Conservation (phyloP, 2,888 invertebrate species). For the Tetramorium bicarinatum region DNA sequence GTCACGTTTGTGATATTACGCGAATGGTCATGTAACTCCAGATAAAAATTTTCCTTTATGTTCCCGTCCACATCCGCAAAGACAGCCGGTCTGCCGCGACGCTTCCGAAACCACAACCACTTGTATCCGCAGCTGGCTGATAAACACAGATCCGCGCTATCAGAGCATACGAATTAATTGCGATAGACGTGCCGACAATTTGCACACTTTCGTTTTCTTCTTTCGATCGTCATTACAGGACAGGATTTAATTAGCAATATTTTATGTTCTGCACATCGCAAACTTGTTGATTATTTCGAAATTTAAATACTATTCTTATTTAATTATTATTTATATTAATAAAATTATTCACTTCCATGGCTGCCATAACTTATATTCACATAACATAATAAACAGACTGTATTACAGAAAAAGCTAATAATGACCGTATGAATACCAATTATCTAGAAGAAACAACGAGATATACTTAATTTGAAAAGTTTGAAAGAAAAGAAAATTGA, state of each 20-base stretch:
- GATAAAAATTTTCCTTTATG: conserved; percentile 20
- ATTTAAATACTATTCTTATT: not conserved
- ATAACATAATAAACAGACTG: not conserved
- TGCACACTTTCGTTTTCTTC: not conserved
- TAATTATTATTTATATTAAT: not conserved
- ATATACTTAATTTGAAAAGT: not conserved
- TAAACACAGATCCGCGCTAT: conserved; percentile 4
- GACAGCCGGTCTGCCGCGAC: not conserved
- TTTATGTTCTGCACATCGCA: not conserved
- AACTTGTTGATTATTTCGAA: not conserved
- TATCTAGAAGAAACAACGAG: not conserved
- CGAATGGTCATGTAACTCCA: not conserved
- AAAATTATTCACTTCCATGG: not conserved
- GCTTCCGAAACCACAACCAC: conserved; percentile 9
- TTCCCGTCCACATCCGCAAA: conserved; percentile 25
- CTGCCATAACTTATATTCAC: not conserved
- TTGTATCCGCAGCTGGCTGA: conserved; percentile 30
- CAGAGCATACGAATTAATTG: not conserved
- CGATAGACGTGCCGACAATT: not conserved
- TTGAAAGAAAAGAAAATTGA: not conserved
- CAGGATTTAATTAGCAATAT: not conserved
- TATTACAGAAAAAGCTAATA: not conserved
- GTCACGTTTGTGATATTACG: not conserved
- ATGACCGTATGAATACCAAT: not conserved
- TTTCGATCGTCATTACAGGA: not conserved